Percentiles rank a stretch among this genome's conserved stretches.
phyloP scores from a whole-genome alignment of 1,140 invertebrate genomes.

The Aphis gossypii region DNA sequence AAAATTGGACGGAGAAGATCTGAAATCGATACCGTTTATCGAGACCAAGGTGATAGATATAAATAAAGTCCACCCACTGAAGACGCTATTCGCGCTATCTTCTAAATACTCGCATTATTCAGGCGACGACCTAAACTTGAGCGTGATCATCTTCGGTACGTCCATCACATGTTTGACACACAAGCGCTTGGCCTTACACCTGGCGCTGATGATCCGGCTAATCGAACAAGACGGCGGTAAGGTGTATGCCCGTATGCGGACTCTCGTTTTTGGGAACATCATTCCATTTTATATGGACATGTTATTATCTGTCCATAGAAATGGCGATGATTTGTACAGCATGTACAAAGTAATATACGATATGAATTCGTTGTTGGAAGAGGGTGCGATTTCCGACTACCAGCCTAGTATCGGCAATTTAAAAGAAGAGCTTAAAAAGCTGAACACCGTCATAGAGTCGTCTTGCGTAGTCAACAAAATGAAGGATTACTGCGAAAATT shows the following conservation, averaged over 20 bases:
- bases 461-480: not conserved
- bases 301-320: too few species aligned
- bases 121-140: too few species aligned
- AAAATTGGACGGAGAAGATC: not conserved
- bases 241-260: not conserved
- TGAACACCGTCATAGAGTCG: not conserved
- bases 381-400: too few species aligned
- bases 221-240: not conserved
- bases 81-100: not conserved
- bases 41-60: not conserved
- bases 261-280: not conserved
- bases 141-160: not conserved
- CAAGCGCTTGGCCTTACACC: not conserved
- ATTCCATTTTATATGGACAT: not conserved
- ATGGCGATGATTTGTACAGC: not conserved
- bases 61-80: not conserved
- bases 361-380: fast-evolving
- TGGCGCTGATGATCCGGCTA: not conserved
- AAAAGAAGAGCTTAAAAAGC: too few species aligned
- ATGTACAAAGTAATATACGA: not conserved
- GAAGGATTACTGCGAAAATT: fast-evolving
- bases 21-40: fast-evolving
- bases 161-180: not conserved
- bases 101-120: not conserved
- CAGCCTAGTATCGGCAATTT: fast-evolving